Percentiles rank a stretch among this genome's conserved stretches.
These are phyloP conservation scores for Ciconia maguari DNA, from an alignment of 2,113 vertebrate species.

Conservation along the genomic window DNA sequence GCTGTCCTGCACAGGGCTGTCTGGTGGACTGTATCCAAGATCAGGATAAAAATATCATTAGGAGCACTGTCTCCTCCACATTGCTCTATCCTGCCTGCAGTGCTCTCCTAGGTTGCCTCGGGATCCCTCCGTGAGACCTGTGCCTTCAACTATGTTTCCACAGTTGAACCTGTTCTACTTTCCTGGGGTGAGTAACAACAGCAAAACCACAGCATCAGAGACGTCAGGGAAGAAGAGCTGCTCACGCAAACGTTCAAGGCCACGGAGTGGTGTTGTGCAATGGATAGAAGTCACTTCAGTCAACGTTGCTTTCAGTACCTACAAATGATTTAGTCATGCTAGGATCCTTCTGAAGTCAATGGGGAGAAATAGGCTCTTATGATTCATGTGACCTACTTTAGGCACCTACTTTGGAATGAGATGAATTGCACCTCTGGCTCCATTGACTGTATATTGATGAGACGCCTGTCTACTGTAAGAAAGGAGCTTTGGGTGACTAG, in stretches of 20 bases:
- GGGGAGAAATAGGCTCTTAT: neutral
- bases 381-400: slow-evolving; percentile 48
- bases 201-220: neutral
- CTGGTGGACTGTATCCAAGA: neutral
- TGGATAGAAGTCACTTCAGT: neutral
- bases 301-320: neutral
- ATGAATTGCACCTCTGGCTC: slow-evolving; percentile 49
- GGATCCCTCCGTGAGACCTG: neutral
- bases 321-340: neutral
- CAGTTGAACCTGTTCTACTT: neutral
- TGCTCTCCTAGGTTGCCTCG: neutral
- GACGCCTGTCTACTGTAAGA: slow-evolving; percentile 11
- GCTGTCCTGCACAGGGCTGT: neutral
- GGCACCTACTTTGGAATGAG: slow-evolving; percentile 27
- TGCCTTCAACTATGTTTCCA: neutral
- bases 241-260: neutral
- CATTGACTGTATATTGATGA: slow-evolving; percentile 62
- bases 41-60: neutral
- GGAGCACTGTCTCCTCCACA: neutral
- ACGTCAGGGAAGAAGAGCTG: neutral
- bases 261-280: neutral
- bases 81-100: neutral
- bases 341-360: neutral
- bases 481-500: slow-evolving; percentile 51
- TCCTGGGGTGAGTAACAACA: neutral